Percentiles rank a stretch among this genome's conserved stretches.
Evolutionary conservation across 2,797 vertebrate species (phyloP).

Genomic region (Podarcis siculus): DNA sequence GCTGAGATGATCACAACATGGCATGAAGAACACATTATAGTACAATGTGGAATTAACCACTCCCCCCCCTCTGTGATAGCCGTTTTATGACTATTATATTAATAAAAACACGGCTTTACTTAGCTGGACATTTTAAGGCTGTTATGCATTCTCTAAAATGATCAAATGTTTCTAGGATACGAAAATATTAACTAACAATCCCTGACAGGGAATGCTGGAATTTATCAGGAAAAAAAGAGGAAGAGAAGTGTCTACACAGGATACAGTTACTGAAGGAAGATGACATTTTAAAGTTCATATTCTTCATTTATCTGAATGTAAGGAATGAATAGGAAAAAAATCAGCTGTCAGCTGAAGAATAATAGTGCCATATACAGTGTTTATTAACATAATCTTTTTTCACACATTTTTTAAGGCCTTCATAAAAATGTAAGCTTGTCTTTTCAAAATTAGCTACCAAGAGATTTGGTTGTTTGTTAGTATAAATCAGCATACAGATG

Average conservation of each 20-base stretch:
- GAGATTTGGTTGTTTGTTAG: neutral
- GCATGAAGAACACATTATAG: neutral
- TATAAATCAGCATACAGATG: neutral
- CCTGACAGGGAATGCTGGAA: neutral
- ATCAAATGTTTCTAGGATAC: neutral
- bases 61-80: slow-evolving; percentile 40
- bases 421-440: neutral
- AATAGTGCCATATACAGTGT: neutral
- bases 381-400: slow-evolving; percentile 8
- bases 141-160: neutral
- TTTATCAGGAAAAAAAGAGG: neutral
- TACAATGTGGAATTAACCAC: slow-evolving; percentile 20
- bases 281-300: neutral
- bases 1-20: neutral
- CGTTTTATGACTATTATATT: slow-evolving; percentile 36
- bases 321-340: neutral
- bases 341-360: slow-evolving; percentile 1
- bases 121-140: neutral
- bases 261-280: slow-evolving; percentile 19
- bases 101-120: slow-evolving; percentile 1
- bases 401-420: neutral
- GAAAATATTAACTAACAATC: neutral
- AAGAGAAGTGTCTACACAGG: neutral
- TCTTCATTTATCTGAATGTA: slow-evolving; percentile 6
- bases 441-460: neutral